phyloP scores from a whole-genome alignment of 64 coral and sea anemone genomes.

The Stichodactyla helianthus region DNA sequence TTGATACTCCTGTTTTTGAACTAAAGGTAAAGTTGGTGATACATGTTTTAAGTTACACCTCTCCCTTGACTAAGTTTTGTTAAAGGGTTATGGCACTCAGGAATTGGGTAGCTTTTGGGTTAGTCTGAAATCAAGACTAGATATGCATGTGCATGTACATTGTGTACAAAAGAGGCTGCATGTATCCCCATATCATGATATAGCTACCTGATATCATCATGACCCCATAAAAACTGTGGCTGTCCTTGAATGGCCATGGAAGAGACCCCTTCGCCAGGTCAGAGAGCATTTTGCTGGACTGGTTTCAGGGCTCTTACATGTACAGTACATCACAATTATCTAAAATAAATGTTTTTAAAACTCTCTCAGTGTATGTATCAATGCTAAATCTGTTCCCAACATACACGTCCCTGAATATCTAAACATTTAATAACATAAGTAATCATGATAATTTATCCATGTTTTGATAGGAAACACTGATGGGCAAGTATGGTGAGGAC shows the following conservation, averaged over 20 bases:
- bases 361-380: too few relatives aligned
- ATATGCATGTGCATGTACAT: constrained; percentile 6
- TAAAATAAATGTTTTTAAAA: too few relatives aligned
- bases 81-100: neutral
- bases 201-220: constrained; percentile 51
- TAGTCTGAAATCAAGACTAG: neutral
- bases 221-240: constrained; percentile 61
- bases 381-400: too few relatives aligned
- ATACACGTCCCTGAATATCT: too few relatives aligned
- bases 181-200: constrained; percentile 30
- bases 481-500: constrained; percentile 99
- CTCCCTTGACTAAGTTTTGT: too few relatives aligned
- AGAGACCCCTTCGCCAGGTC: constrained; percentile 85
- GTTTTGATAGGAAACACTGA: constrained; percentile 81
- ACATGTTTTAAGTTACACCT: neutral
- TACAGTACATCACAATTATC: neutral
- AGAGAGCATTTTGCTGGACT: constrained; percentile 64
- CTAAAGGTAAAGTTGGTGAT: constrained; percentile 58
- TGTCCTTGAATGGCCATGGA: constrained; percentile 25
- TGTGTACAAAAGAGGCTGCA: constrained; percentile 10
- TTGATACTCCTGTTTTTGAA: constrained; percentile 99
- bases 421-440: neutral
- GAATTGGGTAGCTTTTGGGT: constrained; percentile 25
- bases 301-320: constrained; percentile 72
- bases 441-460: neutral